Base-by-base conservation (phyloP, 1,140 invertebrate genomes). In the Aphelinus certus region DNA sequence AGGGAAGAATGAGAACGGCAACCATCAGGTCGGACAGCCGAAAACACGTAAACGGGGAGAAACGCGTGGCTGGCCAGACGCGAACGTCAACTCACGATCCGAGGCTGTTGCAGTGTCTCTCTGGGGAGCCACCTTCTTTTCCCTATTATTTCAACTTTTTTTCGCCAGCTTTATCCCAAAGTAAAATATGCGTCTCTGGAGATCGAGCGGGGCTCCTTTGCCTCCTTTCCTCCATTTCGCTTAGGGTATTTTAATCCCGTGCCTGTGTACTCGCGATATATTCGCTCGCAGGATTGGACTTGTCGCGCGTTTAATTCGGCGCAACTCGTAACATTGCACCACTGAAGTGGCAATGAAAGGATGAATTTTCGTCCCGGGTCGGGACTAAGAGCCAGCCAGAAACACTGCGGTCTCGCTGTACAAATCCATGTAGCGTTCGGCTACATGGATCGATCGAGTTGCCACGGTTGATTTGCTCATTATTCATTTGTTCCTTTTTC, bases 161-260 rank as follows among this genome's bases (percentile, higher is more conserved):
- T 74, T 71, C 77, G 69, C 51, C 10, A 61, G 55, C 51, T 26
- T 26, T 26, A 26, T 26, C 26, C 26, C 26, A 67, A 79, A 73
- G 78, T 80, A 73, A 80, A 78, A 80, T 76, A 80, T 45, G 70
- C 7, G 53, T 76, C 61, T 46, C 79, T 56, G 67, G 60, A 43
- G 78, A 63, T 63, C 61, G 61, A 47, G 43, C 10, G 48, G 46
- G 45, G 10, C 61, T 9, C 61, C 10, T n/a, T 46, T 63, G 10
- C 61, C 48, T n/a, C 45, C 45, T 48, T 2, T 48, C 61, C 45
- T 43, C 26, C 9, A 7, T 7, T 6, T 9, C 60, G 45, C 4
- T 4, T 7, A 7, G 46, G 43, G 45, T 45, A 45, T 62, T 62
- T 62, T 62, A 62, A 62, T 62, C 45, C 46, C 60, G 60, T 3